Conservation (phyloP, 2,113 vertebrate species). For the Tursiops truncatus region DNA sequence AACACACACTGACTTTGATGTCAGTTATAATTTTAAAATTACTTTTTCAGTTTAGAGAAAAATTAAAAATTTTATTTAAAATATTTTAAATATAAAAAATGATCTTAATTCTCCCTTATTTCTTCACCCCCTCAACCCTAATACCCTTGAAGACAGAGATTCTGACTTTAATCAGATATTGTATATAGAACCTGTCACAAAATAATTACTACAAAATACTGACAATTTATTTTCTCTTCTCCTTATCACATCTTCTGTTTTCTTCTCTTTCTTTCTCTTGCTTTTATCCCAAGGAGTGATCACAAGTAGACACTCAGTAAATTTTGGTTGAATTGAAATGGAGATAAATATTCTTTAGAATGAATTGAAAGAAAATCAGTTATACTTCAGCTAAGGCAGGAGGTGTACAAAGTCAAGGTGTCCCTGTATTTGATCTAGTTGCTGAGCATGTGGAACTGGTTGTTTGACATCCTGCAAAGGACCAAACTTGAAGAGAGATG, state of each 20-base stretch:
- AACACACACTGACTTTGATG: not conserved
- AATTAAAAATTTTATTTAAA: not conserved
- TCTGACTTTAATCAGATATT: not conserved
- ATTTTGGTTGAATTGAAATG: not conserved
- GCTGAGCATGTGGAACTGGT: not conserved
- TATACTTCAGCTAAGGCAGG: not conserved
- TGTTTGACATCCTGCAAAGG: not conserved
- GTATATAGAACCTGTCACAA: not conserved
- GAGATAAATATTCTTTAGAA: not conserved
- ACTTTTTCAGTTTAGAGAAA: not conserved
- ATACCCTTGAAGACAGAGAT: not conserved
- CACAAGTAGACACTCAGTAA: not conserved
- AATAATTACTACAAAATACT: not conserved
- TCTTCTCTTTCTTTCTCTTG: not conserved
- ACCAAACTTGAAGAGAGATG: not conserved
- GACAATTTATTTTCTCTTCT: not conserved
- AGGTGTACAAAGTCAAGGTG: not conserved
- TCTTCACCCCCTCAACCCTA: not conserved
- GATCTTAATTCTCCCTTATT: not conserved
- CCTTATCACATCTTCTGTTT: not conserved
- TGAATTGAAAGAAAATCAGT: not conserved
- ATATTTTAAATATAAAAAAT: conserved; percentile 20
- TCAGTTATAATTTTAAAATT: not conserved
- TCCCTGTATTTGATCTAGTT: not conserved
- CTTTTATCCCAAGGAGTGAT: not conserved